Percentiles rank a stretch among this genome's conserved stretches.
These are phyloP conservation scores for Brachyhypopomus gauderio DNA, from an alignment of 2,113 vertebrate genomes.

Conservation along the genomic window DNA sequence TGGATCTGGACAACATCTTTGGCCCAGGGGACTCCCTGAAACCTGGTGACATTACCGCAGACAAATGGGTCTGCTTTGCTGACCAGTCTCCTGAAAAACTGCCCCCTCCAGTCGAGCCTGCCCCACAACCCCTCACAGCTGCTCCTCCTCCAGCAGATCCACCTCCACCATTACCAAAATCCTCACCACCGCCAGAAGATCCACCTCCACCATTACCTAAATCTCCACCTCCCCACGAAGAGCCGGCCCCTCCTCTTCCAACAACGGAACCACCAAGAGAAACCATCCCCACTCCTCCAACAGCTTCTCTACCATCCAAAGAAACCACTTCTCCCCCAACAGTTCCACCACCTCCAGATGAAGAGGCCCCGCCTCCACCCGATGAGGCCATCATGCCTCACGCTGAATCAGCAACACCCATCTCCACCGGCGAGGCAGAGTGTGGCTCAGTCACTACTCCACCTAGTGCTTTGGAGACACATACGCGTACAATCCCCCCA, in stretches of 20 bases:
- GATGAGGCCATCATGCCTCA: conserved; percentile 49
- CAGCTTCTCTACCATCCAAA: conserved; percentile 47
- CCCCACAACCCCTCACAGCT: conserved; percentile 58
- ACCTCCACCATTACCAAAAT: conserved; percentile 63
- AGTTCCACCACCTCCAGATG: conserved; percentile 53
- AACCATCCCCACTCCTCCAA: conserved; percentile 49
- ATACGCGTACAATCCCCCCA: conserved; percentile 68
- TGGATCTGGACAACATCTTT: conserved; percentile 95
- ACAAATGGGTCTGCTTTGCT: conserved; percentile 91
- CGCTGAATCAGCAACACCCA: conserved; percentile 41
- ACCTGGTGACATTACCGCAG: conserved; percentile 69
- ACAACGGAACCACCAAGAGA: conserved; percentile 60
- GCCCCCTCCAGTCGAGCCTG: conserved; percentile 61
- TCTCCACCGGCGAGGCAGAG: conserved; percentile 51
- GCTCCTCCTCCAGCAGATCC: conserved; percentile 71
- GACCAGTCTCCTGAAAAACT: conserved; percentile 78
- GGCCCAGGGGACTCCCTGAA: conserved; percentile 82
- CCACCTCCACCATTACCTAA: conserved; percentile 61
- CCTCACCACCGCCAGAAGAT: conserved; percentile 64
- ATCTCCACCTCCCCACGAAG: conserved; percentile 60
- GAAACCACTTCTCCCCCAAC: conserved; percentile 42
- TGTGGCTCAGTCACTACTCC: conserved; percentile 42
- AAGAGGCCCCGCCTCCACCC: conserved; percentile 55
- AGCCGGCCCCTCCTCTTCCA: conserved; percentile 58
- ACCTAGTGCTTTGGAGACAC: conserved; percentile 56